A percentile compares a stretch with the other conserved stretches of the same genome.
These are phyloP conservation scores for Rhinogobio ventralis DNA, from an alignment of 2,797 vertebrate species.

Conservation along the genomic window DNA sequence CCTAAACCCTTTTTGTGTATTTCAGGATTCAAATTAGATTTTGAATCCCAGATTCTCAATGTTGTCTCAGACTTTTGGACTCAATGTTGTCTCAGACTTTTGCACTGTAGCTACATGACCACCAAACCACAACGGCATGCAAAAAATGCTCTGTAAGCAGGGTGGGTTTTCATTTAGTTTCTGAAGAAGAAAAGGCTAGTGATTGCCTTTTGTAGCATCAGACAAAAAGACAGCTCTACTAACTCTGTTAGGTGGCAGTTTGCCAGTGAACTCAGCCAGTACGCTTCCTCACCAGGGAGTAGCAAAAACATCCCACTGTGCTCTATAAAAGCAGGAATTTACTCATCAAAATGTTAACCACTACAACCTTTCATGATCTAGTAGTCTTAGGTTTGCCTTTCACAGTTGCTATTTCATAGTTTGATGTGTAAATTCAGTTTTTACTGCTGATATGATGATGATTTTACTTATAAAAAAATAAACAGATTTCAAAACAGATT, in stretches of 20 bases:
- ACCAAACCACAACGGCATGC: neutral
- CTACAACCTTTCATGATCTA: slow-evolving; percentile 25
- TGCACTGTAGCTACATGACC: neutral
- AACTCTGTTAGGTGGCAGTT: slow-evolving; percentile 39
- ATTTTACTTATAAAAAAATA: too few species aligned
- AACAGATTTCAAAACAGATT: slow-evolving; percentile 33
- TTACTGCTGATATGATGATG: neutral
- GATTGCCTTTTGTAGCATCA: slow-evolving; percentile 27
- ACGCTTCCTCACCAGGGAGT: slow-evolving; percentile 26
- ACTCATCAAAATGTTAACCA: slow-evolving; percentile 46
- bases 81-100: neutral
- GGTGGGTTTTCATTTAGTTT: slow-evolving; percentile 3
- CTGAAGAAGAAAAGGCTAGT: slow-evolving; percentile 17
- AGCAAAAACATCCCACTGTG: slow-evolving; percentile 41
- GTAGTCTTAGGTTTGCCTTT: slow-evolving; percentile 12
- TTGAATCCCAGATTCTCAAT: neutral
- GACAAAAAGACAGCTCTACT: slow-evolving; percentile 44
- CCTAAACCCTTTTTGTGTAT: neutral
- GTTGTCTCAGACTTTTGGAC: neutral
- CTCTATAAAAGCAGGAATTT: slow-evolving; percentile 24
- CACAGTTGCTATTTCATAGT: slow-evolving; percentile 5
- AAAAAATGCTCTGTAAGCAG: neutral
- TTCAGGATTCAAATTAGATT: neutral
- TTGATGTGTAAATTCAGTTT: slow-evolving; percentile 22
- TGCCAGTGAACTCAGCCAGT: slow-evolving; percentile 42